A percentile compares a stretch with the other conserved stretches of the same genome.
Conservation (phyloP, 2,888 invertebrate species). For the Parnassius glacialis region DNA sequence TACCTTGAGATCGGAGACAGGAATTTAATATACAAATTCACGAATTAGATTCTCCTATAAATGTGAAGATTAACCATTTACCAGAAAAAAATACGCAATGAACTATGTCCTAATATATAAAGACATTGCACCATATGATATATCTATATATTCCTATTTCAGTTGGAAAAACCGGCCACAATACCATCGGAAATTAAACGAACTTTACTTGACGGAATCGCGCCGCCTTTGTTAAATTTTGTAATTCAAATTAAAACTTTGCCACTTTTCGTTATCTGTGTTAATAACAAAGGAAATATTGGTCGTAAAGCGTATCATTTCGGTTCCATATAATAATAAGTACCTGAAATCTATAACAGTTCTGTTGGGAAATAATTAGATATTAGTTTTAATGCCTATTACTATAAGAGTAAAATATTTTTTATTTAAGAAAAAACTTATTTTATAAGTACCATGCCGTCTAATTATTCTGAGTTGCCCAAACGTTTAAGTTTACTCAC, state of each 20-base stretch:
- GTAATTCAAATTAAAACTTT: slow-evolving; percentile 25
- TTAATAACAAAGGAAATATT: slow-evolving; percentile 20
- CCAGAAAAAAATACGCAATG: too few species aligned
- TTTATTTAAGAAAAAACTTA: too few species aligned
- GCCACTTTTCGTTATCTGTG: slow-evolving; percentile 24
- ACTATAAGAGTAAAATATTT: background rate
- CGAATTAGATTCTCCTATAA: too few species aligned
- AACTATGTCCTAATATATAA: too few species aligned
- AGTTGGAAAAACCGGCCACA: background rate
- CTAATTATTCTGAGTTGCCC: too few species aligned
- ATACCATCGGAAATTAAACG: slow-evolving; percentile 21
- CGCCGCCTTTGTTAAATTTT: slow-evolving; percentile 21
- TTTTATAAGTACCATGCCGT: too few species aligned
- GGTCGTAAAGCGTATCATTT: slow-evolving; percentile 11
- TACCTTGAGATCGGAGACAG: too few species aligned
- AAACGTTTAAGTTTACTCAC: too few species aligned
- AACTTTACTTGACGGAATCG: slow-evolving; percentile 19
- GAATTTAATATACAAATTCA: too few species aligned
- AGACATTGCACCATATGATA: too few species aligned
- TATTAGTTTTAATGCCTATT: slow-evolving; percentile 7
- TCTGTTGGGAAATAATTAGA: background rate
- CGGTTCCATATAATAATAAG: slow-evolving; percentile 2
- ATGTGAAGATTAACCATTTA: too few species aligned
- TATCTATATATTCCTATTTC: background rate
- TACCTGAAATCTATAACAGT: slow-evolving; percentile 4